Evolutionary conservation across 1,140 invertebrate species (phyloP).

Genomic region (Radopholus similis): DNA sequence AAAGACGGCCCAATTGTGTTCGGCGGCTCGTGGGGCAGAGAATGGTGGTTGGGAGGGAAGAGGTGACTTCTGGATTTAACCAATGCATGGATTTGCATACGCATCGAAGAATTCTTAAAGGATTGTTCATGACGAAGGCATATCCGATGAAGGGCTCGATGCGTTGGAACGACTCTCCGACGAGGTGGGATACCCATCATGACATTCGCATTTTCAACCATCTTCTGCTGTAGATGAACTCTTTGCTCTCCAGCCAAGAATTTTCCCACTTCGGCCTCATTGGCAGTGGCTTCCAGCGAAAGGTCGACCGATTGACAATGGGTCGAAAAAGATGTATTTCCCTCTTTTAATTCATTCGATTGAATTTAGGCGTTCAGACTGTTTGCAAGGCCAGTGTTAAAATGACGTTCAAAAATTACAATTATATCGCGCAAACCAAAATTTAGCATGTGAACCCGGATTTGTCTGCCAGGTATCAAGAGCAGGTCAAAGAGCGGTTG

Average conservation of each 20-base stretch:
- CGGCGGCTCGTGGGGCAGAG: constrained; percentile 58
- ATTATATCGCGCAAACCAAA: no score
- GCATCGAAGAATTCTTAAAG: constrained; percentile 9
- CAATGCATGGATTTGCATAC: not conserved
- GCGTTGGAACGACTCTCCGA: constrained; percentile 49
- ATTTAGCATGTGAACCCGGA: constrained; percentile 50
- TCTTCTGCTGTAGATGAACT: constrained; percentile 32
- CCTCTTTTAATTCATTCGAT: not conserved
- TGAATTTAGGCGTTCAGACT: constrained; percentile 45
- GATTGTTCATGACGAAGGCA: constrained; percentile 58
- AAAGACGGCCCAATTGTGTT: constrained; percentile 58
- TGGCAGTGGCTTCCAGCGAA: constrained; percentile 56
- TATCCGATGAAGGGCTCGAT: constrained; percentile 48
- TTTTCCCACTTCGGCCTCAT: constrained; percentile 56
- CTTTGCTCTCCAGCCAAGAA: constrained; percentile 29
- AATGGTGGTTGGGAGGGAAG: constrained; percentile 57
- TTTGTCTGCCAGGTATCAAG: constrained; percentile 51
- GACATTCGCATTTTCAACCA: constrained; percentile 1
- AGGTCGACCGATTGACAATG: constrained; percentile 56
- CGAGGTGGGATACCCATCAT: constrained; percentile 28
- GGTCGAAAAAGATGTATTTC: constrained; percentile 15
- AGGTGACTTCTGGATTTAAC: not conserved
- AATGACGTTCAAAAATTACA: not conserved
- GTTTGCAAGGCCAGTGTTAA: constrained; percentile 36
- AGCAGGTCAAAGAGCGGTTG: constrained; percentile 53